A percentile compares a stretch with the other conserved stretches of the same genome.
phyloP scores from a whole-genome alignment of 2,888 invertebrate species.

The Torymus tubicola region DNA sequence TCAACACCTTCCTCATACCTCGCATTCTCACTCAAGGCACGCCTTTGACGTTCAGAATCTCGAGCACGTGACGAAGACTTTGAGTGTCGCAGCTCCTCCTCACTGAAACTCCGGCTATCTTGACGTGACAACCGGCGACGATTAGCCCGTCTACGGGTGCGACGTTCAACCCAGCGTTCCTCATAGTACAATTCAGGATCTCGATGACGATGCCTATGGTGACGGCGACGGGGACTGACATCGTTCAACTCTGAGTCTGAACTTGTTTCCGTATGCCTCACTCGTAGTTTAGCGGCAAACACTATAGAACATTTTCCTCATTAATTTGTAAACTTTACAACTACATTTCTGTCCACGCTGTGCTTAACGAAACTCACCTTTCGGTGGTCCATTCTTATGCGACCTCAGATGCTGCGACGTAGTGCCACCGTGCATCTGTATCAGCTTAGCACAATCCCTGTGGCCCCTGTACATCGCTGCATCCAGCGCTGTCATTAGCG shows the following conservation, averaged over 20 bases:
- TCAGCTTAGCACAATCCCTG: constrained; percentile 93
- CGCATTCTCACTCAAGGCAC: constrained; percentile 72
- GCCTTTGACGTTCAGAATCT: constrained; percentile 38
- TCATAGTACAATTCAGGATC: constrained; percentile 71
- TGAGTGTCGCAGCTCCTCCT: constrained; percentile 72
- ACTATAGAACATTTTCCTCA: constrained; percentile 58
- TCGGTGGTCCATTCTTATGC: constrained; percentile 65
- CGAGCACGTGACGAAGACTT: constrained; percentile 74
- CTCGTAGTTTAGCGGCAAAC: constrained; percentile 71
- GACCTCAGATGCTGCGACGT: constrained; percentile 79
- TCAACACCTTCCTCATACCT: constrained; percentile 66
- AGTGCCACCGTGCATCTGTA: constrained; percentile 92
- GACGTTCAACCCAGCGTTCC: constrained; percentile 71
- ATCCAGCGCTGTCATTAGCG: constrained; percentile 92
- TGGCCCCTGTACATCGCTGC: constrained; percentile 92
- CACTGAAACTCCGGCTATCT: constrained; percentile 74
- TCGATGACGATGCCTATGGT: constrained; percentile 58
- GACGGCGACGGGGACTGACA: constrained; percentile 56
- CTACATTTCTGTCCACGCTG: background rate
- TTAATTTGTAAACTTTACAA: background rate
- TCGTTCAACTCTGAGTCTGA: constrained; percentile 68
- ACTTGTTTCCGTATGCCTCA: constrained; percentile 69
- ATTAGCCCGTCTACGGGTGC: constrained; percentile 66
- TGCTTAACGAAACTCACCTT: constrained; percentile 63
- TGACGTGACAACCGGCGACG: constrained; percentile 67